Evolutionary conservation across 2,113 vertebrate species (phyloP).

Genomic region (Paramisgurnus dabryanus): DNA sequence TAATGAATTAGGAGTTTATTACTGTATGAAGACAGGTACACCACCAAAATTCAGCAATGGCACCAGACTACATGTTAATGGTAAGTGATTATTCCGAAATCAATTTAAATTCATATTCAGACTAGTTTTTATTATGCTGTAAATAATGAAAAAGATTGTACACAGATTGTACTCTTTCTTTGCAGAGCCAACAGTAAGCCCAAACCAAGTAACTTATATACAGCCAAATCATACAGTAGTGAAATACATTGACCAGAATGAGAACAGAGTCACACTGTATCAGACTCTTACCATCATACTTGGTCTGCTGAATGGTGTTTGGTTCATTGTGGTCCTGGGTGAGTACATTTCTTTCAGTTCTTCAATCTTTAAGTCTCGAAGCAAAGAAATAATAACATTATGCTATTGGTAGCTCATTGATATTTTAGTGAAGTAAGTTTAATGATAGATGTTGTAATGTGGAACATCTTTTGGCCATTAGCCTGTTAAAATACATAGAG

Average conservation of each 20-base stretch:
- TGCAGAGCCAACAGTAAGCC: neutral
- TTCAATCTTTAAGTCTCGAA: neutral
- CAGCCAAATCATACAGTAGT: neutral
- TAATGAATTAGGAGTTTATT: slow-evolving; percentile 30
- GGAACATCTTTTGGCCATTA: neutral
- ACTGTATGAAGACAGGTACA: slow-evolving; percentile 6
- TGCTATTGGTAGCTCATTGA: neutral
- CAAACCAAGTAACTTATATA: neutral
- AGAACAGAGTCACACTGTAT: neutral
- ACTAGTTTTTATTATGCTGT: too few relatives aligned
- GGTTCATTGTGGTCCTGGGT: neutral
- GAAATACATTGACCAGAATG: neutral
- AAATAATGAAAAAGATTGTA: too few relatives aligned
- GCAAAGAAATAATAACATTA: neutral
- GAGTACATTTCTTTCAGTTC: neutral
- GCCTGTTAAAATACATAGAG: too few relatives aligned
- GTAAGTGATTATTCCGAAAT: neutral
- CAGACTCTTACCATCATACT: neutral
- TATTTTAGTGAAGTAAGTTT: too few relatives aligned
- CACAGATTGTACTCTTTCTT: too few relatives aligned
- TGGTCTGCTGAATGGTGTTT: neutral
- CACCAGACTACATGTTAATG: neutral
- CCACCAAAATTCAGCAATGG: neutral
- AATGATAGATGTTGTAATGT: too few relatives aligned
- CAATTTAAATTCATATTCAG: neutral